Conservation (phyloP, 2,797 vertebrate species). For the Kryptopterus vitreolus region DNA sequence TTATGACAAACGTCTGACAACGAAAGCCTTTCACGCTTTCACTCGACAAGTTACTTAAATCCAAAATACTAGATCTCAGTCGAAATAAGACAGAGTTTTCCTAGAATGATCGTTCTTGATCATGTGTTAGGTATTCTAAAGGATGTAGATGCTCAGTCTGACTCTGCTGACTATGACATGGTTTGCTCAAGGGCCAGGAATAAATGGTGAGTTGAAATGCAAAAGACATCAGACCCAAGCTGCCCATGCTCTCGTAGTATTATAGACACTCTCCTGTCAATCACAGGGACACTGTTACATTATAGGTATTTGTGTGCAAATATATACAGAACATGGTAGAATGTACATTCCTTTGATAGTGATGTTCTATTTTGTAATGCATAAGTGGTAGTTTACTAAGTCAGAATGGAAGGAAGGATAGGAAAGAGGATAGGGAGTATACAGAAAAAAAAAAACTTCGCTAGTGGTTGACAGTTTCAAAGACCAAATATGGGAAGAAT, state of each 20-base stretch:
- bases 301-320: neutral
- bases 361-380: neutral
- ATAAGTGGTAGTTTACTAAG: neutral
- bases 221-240: neutral
- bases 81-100: neutral
- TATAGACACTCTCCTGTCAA: neutral
- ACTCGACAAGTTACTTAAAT: neutral
- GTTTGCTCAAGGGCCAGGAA: neutral
- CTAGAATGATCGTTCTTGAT: neutral
- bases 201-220: neutral
- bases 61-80: neutral
- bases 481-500: no score
- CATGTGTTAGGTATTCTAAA: neutral
- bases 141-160: neutral
- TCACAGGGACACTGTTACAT: neutral
- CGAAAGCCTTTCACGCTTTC: neutral
- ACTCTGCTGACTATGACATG: neutral
- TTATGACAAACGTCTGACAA: neutral
- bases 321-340: neutral
- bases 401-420: no score
- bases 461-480: no score
- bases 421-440: no score
- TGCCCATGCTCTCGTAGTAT: neutral
- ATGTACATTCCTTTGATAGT: neutral
- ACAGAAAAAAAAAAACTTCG: no score